Base-by-base conservation (phyloP, 2,113 vertebrate species). In the Marmota flaviventris region DNA sequence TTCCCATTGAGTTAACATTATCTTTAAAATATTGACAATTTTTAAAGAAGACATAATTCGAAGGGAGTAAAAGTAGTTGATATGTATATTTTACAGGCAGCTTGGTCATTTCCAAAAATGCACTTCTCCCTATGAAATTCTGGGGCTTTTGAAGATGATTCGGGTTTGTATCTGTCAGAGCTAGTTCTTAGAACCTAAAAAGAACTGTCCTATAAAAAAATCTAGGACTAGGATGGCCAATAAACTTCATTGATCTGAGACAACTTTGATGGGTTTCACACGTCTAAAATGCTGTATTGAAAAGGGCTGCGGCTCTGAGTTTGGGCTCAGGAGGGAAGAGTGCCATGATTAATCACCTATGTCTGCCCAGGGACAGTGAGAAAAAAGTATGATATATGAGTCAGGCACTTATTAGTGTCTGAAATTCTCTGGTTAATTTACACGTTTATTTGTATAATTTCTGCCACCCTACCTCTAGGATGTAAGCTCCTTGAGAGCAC, bases 391-490 rank as follows among this genome's bases (percentile, higher is more conserved):
- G 73, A 63, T 25, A 32, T 27, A 56, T 72, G 72, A 85, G 24
- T 67, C 72, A 32, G n/a, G 39, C 45, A 78, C 65, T 78, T n/a
- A 45, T 34, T 37, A 85, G 63, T 93, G 29, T 65, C 39, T 78
- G 73, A 56, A 85, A 72, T 34, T 63, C 42, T 65, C 63, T 65
- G 72, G 39, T 39, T 79, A 72, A 85, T 78, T 65, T 72, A 53
- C 63, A 29, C 89, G 72, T 70, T 70, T 51, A 63, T 70, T 51
- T 93, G n/a, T 78, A 85, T 93, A 58, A 53, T 42, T 73, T 85
- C 90, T 92, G 58, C 39, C 20, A 37, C 29, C 16, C 10, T 61
- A 34, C 17, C 27, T 37, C 51, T 37, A 77, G 39, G 51, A n/a
- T 75, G 39, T 82, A 48, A 86, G 42, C 2, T 34, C 32, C 61